Conservation (phyloP, 2,797 vertebrate species). For the Mus minutoides region DNA sequence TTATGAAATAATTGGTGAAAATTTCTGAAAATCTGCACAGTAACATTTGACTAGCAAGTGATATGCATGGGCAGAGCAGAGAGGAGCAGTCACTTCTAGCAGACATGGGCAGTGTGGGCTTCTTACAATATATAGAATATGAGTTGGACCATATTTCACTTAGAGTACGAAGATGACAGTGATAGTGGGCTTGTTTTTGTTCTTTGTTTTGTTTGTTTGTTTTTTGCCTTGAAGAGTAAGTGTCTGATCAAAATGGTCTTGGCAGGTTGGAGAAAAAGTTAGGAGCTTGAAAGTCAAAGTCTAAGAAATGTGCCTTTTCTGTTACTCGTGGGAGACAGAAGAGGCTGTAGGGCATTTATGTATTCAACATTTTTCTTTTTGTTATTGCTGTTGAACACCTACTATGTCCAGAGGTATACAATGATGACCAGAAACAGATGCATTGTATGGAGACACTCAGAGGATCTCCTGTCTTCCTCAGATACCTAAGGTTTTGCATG, state of each 20-base stretch:
- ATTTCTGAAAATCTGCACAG: not conserved
- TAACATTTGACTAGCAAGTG: not conserved
- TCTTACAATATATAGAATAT: not conserved
- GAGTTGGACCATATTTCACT: not conserved
- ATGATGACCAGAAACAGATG: not conserved
- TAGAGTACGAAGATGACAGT: not conserved
- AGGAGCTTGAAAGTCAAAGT: not conserved
- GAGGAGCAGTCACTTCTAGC: not conserved
- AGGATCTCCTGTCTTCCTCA: not conserved
- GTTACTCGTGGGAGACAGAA: not conserved
- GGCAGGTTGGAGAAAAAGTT: not conserved
- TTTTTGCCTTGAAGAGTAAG: not conserved
- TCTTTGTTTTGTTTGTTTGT: not conserved
- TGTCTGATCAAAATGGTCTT: not conserved
- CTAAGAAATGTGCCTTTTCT: not conserved
- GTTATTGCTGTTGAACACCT: not conserved
- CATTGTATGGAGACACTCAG: not conserved
- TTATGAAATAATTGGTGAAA: slow-evolving; percentile 39
- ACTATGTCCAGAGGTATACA: not conserved
- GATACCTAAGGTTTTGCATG: not conserved
- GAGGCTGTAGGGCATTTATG: not conserved
- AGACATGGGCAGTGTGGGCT: not conserved
- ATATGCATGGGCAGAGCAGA: not conserved
- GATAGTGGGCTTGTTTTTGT: not conserved
- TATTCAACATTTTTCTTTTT: not conserved